Evolutionary conservation across 2,113 vertebrate species (phyloP).

Genomic region (Microtus richardsoni): DNA sequence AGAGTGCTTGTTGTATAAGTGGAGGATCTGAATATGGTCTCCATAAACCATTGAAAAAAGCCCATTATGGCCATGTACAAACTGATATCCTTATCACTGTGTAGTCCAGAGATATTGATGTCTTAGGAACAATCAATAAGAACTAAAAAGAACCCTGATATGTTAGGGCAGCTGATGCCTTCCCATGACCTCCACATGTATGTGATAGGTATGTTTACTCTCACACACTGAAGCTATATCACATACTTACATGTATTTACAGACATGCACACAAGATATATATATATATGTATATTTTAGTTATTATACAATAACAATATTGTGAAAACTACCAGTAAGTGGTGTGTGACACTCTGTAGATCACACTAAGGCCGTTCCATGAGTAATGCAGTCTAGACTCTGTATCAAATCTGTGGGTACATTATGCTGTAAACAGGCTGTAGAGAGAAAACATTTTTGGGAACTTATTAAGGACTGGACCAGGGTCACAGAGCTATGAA

Average conservation of each 20-base stretch:
- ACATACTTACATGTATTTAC: not conserved
- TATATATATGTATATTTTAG: not conserved
- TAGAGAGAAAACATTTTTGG: not conserved
- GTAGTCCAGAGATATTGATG: not conserved
- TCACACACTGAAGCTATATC: not conserved
- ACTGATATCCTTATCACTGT: not conserved
- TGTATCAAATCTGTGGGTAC: not conserved
- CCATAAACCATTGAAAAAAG: not conserved
- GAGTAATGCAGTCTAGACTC: not conserved
- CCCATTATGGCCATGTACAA: not conserved
- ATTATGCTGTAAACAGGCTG: not conserved
- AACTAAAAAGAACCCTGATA: not conserved
- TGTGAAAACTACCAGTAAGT: not conserved
- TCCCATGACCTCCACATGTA: not conserved
- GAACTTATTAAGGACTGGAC: not conserved
- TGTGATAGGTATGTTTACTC: not conserved
- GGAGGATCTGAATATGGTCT: not conserved
- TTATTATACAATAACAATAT: not conserved
- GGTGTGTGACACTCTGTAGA: not conserved
- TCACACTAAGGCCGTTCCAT: not conserved
- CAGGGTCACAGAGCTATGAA: not conserved
- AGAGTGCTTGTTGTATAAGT: not conserved
- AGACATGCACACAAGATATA: not conserved
- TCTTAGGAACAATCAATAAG: not conserved
- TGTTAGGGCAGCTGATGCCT: not conserved